Conservation (phyloP, 2,113 vertebrate species). For the Anarhynchus alexandrinus region DNA sequence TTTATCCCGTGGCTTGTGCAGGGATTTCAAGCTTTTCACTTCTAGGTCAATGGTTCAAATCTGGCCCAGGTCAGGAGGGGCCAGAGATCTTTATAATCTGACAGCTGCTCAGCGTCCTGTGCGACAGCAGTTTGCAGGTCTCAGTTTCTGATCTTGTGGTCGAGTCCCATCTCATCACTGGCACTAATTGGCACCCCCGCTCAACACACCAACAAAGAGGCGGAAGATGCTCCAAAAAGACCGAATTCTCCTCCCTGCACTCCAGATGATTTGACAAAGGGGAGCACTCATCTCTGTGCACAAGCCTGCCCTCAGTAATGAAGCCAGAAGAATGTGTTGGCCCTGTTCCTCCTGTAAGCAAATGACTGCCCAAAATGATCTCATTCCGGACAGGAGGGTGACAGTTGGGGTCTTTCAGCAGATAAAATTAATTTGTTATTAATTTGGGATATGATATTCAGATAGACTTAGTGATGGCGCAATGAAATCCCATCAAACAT, state of each 20-base stretch:
- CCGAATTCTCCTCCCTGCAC: not conserved
- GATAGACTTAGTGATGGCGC: not conserved
- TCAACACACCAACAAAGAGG: not conserved
- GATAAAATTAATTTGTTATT: slow-evolving; percentile 50
- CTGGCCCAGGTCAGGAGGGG: not conserved
- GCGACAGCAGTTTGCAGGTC: not conserved
- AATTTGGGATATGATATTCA: slow-evolving; percentile 10
- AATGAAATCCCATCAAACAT: slow-evolving; percentile 14
- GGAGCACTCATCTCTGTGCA: not conserved
- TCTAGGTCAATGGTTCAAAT: slow-evolving; percentile 40
- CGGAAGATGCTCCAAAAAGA: not conserved
- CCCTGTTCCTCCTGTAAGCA: not conserved
- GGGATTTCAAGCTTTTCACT: slow-evolving; percentile 28
- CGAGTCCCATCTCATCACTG: not conserved
- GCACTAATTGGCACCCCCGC: not conserved
- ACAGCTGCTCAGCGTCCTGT: not conserved
- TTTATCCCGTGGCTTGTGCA: not conserved
- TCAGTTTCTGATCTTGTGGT: not conserved
- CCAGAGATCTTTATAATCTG: not conserved
- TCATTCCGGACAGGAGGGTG: slow-evolving; percentile 14
- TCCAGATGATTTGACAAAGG: not conserved
- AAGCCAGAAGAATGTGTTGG: slow-evolving; percentile 50
- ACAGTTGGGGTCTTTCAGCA: slow-evolving; percentile 42
- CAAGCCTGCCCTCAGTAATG: not conserved
- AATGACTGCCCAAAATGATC: slow-evolving; percentile 40